Evolutionary conservation across 2,113 vertebrate genomes (phyloP), one percentile per base, ranked within the genome.

Genomic region (Xyrauchen texanus): DNA sequence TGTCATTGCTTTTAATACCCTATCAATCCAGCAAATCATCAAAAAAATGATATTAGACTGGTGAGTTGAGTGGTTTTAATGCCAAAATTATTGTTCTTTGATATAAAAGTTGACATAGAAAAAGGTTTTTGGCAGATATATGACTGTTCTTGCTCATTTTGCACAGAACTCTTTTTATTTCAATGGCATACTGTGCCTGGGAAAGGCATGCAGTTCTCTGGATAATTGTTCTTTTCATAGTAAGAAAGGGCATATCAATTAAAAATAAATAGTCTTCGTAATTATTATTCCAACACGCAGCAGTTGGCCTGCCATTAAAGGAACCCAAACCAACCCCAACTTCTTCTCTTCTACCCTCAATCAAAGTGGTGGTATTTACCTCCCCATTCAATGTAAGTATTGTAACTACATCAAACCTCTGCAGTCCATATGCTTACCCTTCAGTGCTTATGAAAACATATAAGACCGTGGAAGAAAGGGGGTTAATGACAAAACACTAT

Each of bases 171-270:
- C 87, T 83, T 85, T 85, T 90, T 91, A 88, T 89, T 88, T 87
- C 90, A 90, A 88, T 87, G 77, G 91, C 92, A 91, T 83, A 91
- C 92, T 92, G 91, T 89, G 90, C 89, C 85, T 90, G 90, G 88
- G 86, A 91, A 90, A 91, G 87, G 86, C 84, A 47, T 90, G 91
- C 78, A 10, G 90, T 73, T 90, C 89, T 82, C 79, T 84, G 89
- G 90, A 93, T 93, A 93, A 93, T 93, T 93, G 91, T 92, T 92
- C 91, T 91, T 91, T 92, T 92, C 90, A 91, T 91, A 87, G 87
- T 92, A 92, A 93, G 91, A 93, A 93, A 92, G 91, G 90, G 90
- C 91, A 92, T 92, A 93, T 94, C 92, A 93, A 92, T 93, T 93
- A 93, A 92, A 90, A 88, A 89, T 92, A 91, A 92, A 93, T 90